A percentile compares a stretch with the other conserved stretches of the same genome.
Conservation (phyloP, 2,888 invertebrate species). For the Parapristionchus giblindavisi region DNA sequence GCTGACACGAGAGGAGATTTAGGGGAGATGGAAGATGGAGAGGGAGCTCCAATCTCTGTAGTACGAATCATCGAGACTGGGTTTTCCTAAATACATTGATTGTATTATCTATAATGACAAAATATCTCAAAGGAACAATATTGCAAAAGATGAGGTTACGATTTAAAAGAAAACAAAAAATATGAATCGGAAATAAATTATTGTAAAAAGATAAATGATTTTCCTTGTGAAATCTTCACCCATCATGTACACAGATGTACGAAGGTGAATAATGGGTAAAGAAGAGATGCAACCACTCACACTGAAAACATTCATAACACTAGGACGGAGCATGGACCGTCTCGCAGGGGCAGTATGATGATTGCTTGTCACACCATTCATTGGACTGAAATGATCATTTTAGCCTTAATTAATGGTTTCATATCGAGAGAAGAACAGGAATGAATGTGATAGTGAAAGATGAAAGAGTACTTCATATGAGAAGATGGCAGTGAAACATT, state of each 20-base stretch:
- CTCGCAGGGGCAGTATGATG: constrained; percentile 49
- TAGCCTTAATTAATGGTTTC: too few relatives aligned
- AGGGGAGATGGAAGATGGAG: not conserved
- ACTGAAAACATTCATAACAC: constrained; percentile 53
- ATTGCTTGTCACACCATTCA: constrained; percentile 2
- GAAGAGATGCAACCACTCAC: constrained; percentile 36
- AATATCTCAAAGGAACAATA: not conserved
- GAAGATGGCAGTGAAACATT: not conserved
- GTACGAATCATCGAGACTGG: constrained; percentile 6
- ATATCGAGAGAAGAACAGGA: not conserved
- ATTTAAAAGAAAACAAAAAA: not conserved
- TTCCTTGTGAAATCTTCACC: too few relatives aligned
- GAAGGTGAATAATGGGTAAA: too few relatives aligned
- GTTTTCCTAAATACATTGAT: constrained; percentile 1
- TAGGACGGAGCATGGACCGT: constrained; percentile 47
- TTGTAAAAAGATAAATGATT: too few relatives aligned
- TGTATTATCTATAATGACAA: not conserved
- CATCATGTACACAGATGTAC: too few relatives aligned
- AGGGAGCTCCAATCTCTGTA: constrained; percentile 3
- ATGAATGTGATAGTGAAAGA: constrained; percentile 1
- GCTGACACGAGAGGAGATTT: not conserved
- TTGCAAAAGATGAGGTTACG: too few relatives aligned
- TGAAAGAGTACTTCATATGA: too few relatives aligned
- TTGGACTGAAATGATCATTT: constrained; percentile 29
- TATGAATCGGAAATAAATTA: too few relatives aligned